Evolutionary conservation across 2,797 vertebrate genomes (phyloP), one percentile per base, ranked within the genome.

Genomic region (Gymnothorax reevesii): DNA sequence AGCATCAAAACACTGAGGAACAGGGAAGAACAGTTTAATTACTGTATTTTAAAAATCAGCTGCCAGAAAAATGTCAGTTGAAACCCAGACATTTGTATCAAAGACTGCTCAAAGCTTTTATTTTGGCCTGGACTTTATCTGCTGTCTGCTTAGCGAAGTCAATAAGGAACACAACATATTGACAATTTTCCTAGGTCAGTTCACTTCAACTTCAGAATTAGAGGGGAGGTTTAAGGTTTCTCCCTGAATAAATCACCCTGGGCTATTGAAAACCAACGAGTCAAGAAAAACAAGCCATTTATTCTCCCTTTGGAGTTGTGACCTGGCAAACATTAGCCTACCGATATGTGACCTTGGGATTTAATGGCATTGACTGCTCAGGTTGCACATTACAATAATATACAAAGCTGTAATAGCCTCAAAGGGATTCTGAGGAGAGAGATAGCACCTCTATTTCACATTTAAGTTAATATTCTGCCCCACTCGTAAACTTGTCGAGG

Each of bases 311-410:
- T 17, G 7, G 17, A 55, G 49, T 8, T 55, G 49, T 80, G 52
- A 54, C 13, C 25, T 52, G 42, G 33, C 75, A 80, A 80, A 80
- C 7, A 22, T 55, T 54, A n/a, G 20, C 49, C 77, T 55, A 80
- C 77, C 54, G 20, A 80, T 49, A 80, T 6, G 73, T 77, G 73
- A 77, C 73, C 33, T 77, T 77, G 73, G 15, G 49, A 54, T 80
- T 80, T 20, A 80, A 80, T 42, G 12, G 17, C 52, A 80, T 80
- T 54, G 25, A 33, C 5, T 4, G 8, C 77, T 80, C 77, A 54
- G 52, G 52, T 80, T 80, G 52, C 52, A 22, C 52, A 27, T n/a
- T 55, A 22, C 77, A 52, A 55, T 54, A 80, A 55, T n/a, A n/a
- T 2, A 52, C 52, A 54, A 7, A 55, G n/a, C 17, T 20, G 15